Evolutionary conservation across 1,140 invertebrate genomes (phyloP).

Genomic region (Drosophila busckii): DNA sequence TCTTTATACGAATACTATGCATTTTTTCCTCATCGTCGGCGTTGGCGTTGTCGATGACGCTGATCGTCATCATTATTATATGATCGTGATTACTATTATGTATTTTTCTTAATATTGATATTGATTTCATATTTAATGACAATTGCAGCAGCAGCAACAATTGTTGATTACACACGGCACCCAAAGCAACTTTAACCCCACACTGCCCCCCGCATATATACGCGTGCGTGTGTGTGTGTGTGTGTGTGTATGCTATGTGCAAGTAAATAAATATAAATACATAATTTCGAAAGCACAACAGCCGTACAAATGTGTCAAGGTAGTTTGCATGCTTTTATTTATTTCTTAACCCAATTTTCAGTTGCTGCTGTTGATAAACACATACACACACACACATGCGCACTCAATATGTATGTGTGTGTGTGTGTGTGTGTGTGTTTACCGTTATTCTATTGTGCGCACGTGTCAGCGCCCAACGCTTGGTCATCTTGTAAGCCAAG

Average conservation of each 20-base stretch:
- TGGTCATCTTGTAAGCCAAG: too few relatives aligned
- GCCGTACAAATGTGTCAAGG: constrained; percentile 57
- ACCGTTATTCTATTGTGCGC: constrained; percentile 13
- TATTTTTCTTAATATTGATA: constrained; percentile 38
- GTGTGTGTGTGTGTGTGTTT: constrained; percentile 7
- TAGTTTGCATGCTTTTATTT: constrained; percentile 73
- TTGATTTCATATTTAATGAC: too few relatives aligned
- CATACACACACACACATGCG: too few relatives aligned
- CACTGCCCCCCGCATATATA: not conserved
- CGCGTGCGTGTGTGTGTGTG: constrained; percentile 1
- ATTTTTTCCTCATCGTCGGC: too few relatives aligned
- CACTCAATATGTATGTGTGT: constrained; percentile 21
- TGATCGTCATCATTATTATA: too few relatives aligned
- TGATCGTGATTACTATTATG: not conserved
- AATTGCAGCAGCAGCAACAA: constrained; percentile 44
- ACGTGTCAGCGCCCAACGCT: too few relatives aligned
- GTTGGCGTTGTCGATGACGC: too few relatives aligned
- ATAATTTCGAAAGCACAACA: constrained; percentile 43
- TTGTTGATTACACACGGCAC: constrained; percentile 12
- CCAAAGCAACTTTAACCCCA: not conserved
- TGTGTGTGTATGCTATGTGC: constrained; percentile 20
- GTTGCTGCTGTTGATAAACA: constrained; percentile 12
- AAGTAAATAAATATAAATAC: too few relatives aligned
- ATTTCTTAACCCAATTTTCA: constrained; percentile 67
- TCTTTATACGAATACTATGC: constrained; percentile 11